Evolutionary conservation across 2,888 invertebrate genomes (phyloP).

Genomic region (Ochropacha duplaris): DNA sequence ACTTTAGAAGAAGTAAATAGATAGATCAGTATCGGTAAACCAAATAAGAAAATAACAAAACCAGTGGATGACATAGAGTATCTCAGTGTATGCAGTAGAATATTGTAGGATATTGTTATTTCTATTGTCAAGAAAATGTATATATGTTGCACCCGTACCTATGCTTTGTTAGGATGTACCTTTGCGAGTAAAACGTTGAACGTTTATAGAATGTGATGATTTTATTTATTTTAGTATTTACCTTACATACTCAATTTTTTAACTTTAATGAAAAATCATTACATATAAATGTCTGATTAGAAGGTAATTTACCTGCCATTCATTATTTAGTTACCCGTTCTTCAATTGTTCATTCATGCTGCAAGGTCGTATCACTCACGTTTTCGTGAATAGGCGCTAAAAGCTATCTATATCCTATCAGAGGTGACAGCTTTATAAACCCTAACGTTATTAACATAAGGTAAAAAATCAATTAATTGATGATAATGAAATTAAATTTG

Average conservation of each 20-base stretch:
- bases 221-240: background rate
- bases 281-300: background rate
- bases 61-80: no score
- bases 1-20: no score
- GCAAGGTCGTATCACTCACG: conserved; percentile 28
- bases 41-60: no score
- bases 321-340: conserved; percentile 8
- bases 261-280: background rate
- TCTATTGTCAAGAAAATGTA: no score
- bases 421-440: conserved; percentile 4
- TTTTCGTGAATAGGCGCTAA: conserved; percentile 26
- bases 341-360: conserved; percentile 24
- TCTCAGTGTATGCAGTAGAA: no score
- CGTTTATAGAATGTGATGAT: no score
- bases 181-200: no score
- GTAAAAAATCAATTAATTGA: background rate
- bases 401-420: conserved; percentile 23
- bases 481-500: background rate
- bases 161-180: no score
- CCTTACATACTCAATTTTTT: no score
- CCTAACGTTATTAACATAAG: background rate
- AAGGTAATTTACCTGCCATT: background rate
- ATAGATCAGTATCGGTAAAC: no score
- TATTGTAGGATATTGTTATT: no score
- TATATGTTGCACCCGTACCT: no score